These are phyloP conservation scores for Actinia equina DNA, from an alignment of 64 coral and sea anemone species.

Conservation along the genomic window DNA sequence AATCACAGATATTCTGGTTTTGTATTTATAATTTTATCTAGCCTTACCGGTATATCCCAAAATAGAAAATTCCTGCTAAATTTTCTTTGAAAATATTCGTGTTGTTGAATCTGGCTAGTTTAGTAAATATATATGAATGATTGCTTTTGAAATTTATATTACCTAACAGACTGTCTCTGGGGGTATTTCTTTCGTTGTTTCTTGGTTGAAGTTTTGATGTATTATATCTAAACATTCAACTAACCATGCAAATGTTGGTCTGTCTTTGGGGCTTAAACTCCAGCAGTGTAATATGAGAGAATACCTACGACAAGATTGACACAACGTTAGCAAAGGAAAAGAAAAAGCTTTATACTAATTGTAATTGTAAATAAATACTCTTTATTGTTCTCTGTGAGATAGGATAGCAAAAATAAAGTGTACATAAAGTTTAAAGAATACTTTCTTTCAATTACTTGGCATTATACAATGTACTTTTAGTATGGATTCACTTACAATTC, in stretches of 20 bases:
- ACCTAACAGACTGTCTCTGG: not conserved
- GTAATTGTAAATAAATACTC: too few relatives aligned
- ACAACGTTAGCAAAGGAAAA: too few relatives aligned
- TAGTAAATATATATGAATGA: not conserved
- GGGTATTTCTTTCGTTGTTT: not conserved
- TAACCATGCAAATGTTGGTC: not conserved
- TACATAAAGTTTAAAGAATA: too few relatives aligned
- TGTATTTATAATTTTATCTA: too few relatives aligned
- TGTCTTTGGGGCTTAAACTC: not conserved
- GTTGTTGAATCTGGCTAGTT: not conserved
- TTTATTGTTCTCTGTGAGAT: too few relatives aligned
- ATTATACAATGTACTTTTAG: too few relatives aligned
- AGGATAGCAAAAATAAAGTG: too few relatives aligned
- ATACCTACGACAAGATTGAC: not conserved
- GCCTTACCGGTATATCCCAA: not conserved
- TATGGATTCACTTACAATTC: conserved; percentile 39
- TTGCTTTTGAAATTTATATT: not conserved
- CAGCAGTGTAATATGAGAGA: not conserved
- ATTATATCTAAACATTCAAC: not conserved
- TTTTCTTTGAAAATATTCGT: not conserved
- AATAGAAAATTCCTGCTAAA: not conserved
- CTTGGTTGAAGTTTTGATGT: not conserved
- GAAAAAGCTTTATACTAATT: too few relatives aligned
- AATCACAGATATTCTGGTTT: too few relatives aligned
- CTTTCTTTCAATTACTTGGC: too few relatives aligned